These are phyloP conservation scores for Metaphire vulgaris DNA, from an alignment of 1,140 invertebrate species.

Conservation along the genomic window DNA sequence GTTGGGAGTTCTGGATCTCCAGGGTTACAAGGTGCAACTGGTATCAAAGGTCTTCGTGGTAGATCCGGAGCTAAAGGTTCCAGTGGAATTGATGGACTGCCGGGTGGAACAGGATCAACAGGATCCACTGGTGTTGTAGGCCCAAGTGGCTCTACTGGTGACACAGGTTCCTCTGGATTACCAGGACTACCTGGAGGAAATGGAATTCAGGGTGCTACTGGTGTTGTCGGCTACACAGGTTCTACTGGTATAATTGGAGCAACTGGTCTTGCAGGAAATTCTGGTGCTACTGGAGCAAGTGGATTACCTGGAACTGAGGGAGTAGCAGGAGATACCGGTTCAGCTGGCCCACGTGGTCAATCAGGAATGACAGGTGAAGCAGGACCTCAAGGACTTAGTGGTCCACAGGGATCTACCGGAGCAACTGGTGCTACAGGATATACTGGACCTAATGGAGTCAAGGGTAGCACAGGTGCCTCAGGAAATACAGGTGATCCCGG, in stretches of 20 bases:
- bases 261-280: conserved; percentile 15
- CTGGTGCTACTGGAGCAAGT: too few species aligned
- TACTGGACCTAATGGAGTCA: too few species aligned
- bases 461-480: conserved; percentile 4
- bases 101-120: conserved; percentile 14
- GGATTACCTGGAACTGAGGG: conserved; percentile 13
- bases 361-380: too few species aligned
- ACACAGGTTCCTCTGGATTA: not conserved
- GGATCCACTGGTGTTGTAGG: conserved; percentile 16
- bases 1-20: not conserved
- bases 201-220: not conserved
- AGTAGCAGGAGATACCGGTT: conserved; percentile 9
- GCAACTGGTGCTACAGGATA: too few species aligned
- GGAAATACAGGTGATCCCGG: conserved; percentile 15
- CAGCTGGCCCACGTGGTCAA: conserved; percentile 10
- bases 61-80: conserved; percentile 7
- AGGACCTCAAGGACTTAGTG: too few species aligned
- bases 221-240: conserved; percentile 1
- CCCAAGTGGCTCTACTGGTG: not conserved
- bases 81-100: conserved; percentile 9
- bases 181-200: not conserved
- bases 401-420: too few species aligned
- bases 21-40: conserved; percentile 12
- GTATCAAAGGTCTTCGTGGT: conserved; percentile 9
- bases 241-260: conserved; percentile 1